Base-by-base conservation (phyloP, 1,140 invertebrate species). In the Nasonia longicornis region DNA sequence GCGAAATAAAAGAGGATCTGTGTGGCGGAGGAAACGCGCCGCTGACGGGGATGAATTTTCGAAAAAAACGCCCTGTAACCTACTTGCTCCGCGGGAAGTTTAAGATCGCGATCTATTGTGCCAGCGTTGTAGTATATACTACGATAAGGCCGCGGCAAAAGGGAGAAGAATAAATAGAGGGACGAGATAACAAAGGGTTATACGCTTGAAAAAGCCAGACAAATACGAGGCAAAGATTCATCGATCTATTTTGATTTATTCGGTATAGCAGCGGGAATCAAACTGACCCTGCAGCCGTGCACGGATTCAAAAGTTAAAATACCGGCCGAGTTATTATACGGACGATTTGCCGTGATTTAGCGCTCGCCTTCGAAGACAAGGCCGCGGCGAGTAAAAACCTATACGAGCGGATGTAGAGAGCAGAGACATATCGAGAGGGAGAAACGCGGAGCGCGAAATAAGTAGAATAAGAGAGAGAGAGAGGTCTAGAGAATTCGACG, bases 211-310 rank as follows among this genome's bases (percentile, higher is more conserved):
- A 81, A 29, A 42, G 11, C 20, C 22, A 80, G 71, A 80, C 31
- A 69, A n/a, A 69, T 31, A 75, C 67, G 74, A 35, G 74, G 52
- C 11, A 70, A 75, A 63, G 67, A 81, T 81, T 70, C 63, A 76
- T 81, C n/a, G 73, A 76, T 76, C 69, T n/a, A 42, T 72, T 42
- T 42, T 79, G 76, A 69, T 80, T 80, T 80, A 80, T 80, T 66
- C 38, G 58, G 26, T 26, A 31, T 45, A 42, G 22, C 7, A 66
- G 63, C 3, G 63, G 10, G 22, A 10, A 66, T n/a, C 63, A 26
- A 66, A 26, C 12, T 52, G 20, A 66, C 11, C 63, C 22, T 26
- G 31, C 4, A 66, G 3, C 48, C 48, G 48, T 52, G 7, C 38
- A 35, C 31, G 31, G 48, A 52, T 52, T 52, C 12, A 16, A 52